Base-by-base conservation (phyloP, 2,113 vertebrate genomes). In the Sinocyclocheilus rhinocerous region DNA sequence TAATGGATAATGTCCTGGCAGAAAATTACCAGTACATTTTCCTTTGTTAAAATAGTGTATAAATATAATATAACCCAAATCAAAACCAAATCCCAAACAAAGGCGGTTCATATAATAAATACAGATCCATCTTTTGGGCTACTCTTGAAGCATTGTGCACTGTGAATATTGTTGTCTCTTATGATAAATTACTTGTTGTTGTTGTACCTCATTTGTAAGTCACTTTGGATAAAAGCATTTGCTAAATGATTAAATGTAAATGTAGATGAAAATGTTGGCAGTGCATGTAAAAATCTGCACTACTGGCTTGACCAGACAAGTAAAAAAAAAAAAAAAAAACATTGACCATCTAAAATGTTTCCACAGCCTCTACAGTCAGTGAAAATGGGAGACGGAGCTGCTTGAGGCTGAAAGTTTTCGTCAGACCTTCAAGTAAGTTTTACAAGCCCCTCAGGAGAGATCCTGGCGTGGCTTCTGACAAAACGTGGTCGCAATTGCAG, bases 321-420 rank as follows among this genome's bases (percentile, higher is more conserved):
- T 39, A 39, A 26, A 12, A 5, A 57, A 52, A 48, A 48, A 33
- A n/a, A n/a, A n/a, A n/a, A n/a, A n/a, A n/a, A 33, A 65, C 84
- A 85, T 76, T 85, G 85, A 90, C 69, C 61, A 84, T 78, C 22
- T 87, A 75, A 72, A 89, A 81, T 89, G 75, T 92, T 89, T 92
- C 86, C 89, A 69, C 94, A 99, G 98, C 98, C 84, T 97, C 97
- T 89, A 96, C 96, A 0, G 96, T 97, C 50, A 96, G 96, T 85
- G 96, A 96, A 91, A 97, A 96, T 18, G 97, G 97, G 92, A 96
- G 95, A 87, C 94, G 95, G 86, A 97, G 96, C 94, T 99, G 98
- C 93, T 94, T 99, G 90, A 97, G 97, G 92, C 97, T 99, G 92
- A 99, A 96, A 94, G 97, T 99, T 91, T 98, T 97, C 91, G 98